Base-by-base conservation (phyloP, 2,888 invertebrate species). In the Phyllotreta striolata region DNA sequence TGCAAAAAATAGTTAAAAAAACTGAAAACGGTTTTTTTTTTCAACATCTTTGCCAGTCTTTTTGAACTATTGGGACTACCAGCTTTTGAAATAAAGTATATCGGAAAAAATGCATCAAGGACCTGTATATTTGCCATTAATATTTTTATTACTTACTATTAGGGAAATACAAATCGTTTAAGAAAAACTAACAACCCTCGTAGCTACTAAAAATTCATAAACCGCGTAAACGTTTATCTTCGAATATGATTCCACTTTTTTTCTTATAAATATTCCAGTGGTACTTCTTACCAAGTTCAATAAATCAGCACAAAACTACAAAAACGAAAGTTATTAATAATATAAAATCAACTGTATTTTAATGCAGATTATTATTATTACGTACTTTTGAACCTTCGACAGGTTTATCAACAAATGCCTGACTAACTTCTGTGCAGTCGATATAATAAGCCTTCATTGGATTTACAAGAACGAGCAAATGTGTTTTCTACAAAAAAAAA, bases 391-490 rank as follows among this genome's bases (percentile, higher is more conserved):
- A 41, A 8, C 62, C 59, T 49, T 73, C 69, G 1, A 70, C 41
- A 41, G 72, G 73, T 52, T 69, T 68, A 1, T 86, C 84, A 56
- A 82, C 85, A 70, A 92, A 91, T 68, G 89, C 87, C 7, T 88
- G 86, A 51, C 89, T 88, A 40, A 91, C 87, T 78, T 95, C 95
- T 0, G 90, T 89, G 72, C 91, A 91, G 66, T 89, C 88, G 46
- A 94, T 85, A 6, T 89, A 82, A 3, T 83, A 80, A 0, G 91
- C 86, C 66, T 86, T 85, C n/a, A 88, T 83, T 0, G 93, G 92
- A 0, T 89, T 92, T 2, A 90, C 88, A 66, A 86, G 75, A 4
- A 87, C 76, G 79, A 84, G 84, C 44, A 78, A 76, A 72, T 82
- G 74, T 63, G 66, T 69, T 72, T 75, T 73, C 74, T 76, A 62